These are phyloP conservation scores for Acipenser oxyrinchus DNA, from an alignment of 2,797 vertebrate genomes.

Conservation along the genomic window DNA sequence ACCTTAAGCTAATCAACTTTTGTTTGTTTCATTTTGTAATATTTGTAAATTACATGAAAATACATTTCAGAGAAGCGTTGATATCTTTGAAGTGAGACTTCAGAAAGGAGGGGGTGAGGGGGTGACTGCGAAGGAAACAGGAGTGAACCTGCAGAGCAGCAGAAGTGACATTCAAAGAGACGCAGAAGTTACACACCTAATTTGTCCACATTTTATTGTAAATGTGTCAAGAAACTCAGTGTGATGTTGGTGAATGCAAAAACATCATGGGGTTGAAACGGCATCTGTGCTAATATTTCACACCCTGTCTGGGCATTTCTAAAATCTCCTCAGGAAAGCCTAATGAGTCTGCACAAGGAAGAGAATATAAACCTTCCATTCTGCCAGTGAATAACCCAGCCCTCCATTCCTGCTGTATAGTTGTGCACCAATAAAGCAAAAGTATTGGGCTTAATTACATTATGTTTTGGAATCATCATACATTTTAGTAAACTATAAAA, in stretches of 20 bases:
- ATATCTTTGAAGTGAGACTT: constrained; percentile 1
- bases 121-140: background rate
- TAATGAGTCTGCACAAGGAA: constrained; percentile 25
- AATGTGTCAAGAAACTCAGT: constrained; percentile 20
- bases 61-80: background rate
- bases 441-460: no score
- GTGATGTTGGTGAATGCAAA: constrained; percentile 19
- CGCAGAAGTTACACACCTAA: background rate
- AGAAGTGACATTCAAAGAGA: background rate
- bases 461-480: no score
- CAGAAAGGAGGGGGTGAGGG: background rate
- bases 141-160: background rate
- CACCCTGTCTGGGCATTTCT: background rate
- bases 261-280: background rate
- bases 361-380: background rate
- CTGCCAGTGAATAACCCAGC: background rate
- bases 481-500: no score
- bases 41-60: no score
- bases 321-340: constrained; percentile 14
- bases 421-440: no score
- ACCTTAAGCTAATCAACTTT: no score
- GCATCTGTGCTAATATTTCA: constrained; percentile 9
- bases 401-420: background rate
- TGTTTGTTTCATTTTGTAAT: no score
- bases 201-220: constrained; percentile 4